Evolutionary conservation across 2,797 vertebrate species (phyloP), one percentile per base, ranked within the genome.

Genomic region (Spinus pinus): DNA sequence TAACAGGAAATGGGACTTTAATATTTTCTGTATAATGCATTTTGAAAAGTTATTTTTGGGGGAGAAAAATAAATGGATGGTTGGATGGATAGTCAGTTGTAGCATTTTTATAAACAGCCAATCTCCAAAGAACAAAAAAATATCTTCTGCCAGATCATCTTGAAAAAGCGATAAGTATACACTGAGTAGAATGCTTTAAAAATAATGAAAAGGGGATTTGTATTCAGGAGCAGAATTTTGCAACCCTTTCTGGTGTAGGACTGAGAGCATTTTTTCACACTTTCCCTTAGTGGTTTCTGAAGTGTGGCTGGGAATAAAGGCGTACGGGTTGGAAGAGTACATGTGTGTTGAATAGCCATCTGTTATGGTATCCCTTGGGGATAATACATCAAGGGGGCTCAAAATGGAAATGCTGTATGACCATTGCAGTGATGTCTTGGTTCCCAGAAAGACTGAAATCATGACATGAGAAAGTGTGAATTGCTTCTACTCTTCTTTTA

Each of bases 321-420:
- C 7, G 0, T 51, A 74, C 58, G n/a, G 27, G 53, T 75, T 94
- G 84, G 61, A 91, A 78, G 33, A 61, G 47, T 74, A 30, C 13
- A 3, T 87, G 69, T 65, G 72, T 80, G 65, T 90, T 81, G 90
- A 88, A 65, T 69, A 85, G 61, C 84, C 84, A 92, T 89, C 94
- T 95, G 90, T 92, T 94, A 58, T 23, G 56, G 35, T 51, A 51
- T 81, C 75, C 81, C 33, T 65, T 81, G 75, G 57, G 64, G 50
- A 56, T 85, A 87, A 78, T 83, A 21, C 25, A 78, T 86, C 84
- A 92, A 82, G 50, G 42, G 90, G 46, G 86, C 73, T 89, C 69
- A 86, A 89, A 83, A 90, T 87, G 82, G 70, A 87, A 93, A 86
- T 83, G 41, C 62, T 92, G 2, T 91, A 33, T 94, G 87, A 54